phyloP scores from a whole-genome alignment of 1,140 invertebrate genomes.

The Panagrolaimus sp. region DNA sequence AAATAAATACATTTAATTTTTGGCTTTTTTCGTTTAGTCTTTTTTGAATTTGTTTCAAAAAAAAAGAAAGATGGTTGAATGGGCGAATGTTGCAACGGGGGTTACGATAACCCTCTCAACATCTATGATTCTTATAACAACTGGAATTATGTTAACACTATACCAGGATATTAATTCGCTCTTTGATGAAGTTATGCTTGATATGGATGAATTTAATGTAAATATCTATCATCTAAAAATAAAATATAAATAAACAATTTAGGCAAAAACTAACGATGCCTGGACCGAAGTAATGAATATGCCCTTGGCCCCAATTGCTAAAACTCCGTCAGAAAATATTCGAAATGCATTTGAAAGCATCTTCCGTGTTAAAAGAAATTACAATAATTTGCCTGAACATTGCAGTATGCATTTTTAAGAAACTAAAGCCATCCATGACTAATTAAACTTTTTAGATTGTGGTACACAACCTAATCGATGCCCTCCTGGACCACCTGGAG shows the following conservation, averaged over 20 bases:
- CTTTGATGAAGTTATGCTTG: conserved; percentile 6
- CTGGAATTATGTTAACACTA: conserved; percentile 9
- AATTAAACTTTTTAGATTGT: background rate
- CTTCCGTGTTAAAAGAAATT: conserved; percentile 11
- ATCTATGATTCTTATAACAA: background rate
- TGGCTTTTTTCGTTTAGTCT: too few species aligned
- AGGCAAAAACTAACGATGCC: conserved; percentile 16
- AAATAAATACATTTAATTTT: too few species aligned
- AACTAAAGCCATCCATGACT: too few species aligned
- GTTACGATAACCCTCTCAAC: background rate
- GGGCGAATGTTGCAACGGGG: conserved; percentile 1
- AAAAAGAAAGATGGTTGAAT: conserved; percentile 1
- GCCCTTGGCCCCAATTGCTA: conserved; percentile 4
- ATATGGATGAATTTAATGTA: conserved; percentile 22
- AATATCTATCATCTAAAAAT: background rate
- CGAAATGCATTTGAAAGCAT: conserved; percentile 15
- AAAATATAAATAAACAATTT: too few species aligned
- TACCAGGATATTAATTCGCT: conserved; percentile 19
- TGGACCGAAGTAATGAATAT: conserved; percentile 17
- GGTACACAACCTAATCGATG: conserved; percentile 16
- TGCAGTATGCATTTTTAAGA: background rate
- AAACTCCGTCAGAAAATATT: background rate
- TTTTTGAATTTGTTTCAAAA: too few species aligned
- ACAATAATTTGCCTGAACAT: background rate
- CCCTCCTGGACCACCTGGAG: conserved; percentile 18